Evolutionary conservation across 2,888 invertebrate genomes (phyloP).

Genomic region (Troglohyphantes excavatus): DNA sequence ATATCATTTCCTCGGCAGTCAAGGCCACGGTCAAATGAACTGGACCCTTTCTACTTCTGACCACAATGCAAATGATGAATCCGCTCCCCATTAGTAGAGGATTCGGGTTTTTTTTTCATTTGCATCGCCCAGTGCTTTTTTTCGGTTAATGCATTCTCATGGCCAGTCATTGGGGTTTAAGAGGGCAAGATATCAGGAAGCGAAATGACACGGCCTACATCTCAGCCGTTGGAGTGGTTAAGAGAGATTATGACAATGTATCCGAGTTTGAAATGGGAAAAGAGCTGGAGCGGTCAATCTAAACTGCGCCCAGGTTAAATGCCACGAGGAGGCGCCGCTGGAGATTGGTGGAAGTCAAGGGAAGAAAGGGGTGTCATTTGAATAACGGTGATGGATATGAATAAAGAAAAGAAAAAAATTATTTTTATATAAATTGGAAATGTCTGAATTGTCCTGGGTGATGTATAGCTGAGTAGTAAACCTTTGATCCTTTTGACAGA

Average conservation of each 20-base stretch:
- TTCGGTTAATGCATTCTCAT: conserved; percentile 65
- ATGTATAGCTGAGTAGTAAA: too few relatives aligned
- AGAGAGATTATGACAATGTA: conserved; percentile 16
- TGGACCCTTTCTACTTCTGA: neutral
- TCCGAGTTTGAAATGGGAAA: neutral
- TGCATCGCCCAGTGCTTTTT: conserved; percentile 1
- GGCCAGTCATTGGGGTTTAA: conserved; percentile 29
- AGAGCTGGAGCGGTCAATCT: conserved; percentile 8
- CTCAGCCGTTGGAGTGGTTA: too few relatives aligned
- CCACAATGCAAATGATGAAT: conserved; percentile 1
- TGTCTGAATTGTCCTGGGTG: too few relatives aligned
- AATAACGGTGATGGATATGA: neutral
- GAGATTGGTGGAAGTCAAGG: neutral
- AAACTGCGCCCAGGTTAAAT: conserved; percentile 35
- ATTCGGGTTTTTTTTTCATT: conserved; percentile 4
- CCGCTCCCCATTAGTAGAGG: neutral
- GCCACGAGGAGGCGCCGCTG: neutral
- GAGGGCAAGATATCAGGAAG: conserved; percentile 51
- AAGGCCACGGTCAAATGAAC: conserved; percentile 27
- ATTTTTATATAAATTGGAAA: too few relatives aligned
- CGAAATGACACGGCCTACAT: conserved; percentile 46
- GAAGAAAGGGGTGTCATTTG: neutral
- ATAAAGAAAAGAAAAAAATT: too few relatives aligned
- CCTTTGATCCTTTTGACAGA: too few relatives aligned
- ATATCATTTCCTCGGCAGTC: conserved; percentile 51